phyloP scores from a whole-genome alignment of 2,113 vertebrate genomes.

The Chelonoidis abingdonii region DNA sequence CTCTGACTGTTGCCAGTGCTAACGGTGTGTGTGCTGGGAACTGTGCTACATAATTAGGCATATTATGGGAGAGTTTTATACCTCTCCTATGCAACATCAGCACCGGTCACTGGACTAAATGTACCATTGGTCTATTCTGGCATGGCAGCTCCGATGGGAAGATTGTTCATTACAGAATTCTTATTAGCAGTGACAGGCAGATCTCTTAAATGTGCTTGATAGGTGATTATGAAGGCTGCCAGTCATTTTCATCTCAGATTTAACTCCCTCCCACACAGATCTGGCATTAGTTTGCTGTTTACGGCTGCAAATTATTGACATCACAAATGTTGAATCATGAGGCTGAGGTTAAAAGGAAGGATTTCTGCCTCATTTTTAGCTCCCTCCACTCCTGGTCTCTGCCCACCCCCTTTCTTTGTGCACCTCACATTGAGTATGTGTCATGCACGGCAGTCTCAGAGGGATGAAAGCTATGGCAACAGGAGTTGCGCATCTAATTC shows the following conservation, averaged over 20 bases:
- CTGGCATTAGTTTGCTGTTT: slow-evolving; percentile 37
- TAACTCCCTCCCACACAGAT: slow-evolving; percentile 18
- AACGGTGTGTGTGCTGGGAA: fast-evolving
- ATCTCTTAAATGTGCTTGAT: neutral
- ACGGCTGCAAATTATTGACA: slow-evolving; percentile 32
- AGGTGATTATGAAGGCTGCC: neutral
- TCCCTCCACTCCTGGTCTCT: neutral
- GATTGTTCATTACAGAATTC: neutral
- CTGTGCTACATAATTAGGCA: fast-evolving
- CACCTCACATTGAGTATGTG: neutral
- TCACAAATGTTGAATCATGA: neutral
- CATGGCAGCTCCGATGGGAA: neutral
- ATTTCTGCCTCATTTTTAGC: slow-evolving; percentile 3
- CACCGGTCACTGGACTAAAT: fast-evolving
- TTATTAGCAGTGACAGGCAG: fast-evolving
- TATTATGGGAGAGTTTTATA: neutral
- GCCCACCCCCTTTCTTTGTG: neutral
- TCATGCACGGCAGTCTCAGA: slow-evolving; percentile 3
- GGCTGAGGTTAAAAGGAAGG: neutral
- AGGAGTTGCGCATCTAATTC: slow-evolving; percentile 55
- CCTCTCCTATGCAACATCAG: neutral
- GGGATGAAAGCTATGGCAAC: slow-evolving; percentile 72
- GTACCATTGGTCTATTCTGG: neutral
- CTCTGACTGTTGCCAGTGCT: neutral
- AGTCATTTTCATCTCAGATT: neutral